Percentiles rank a stretch among this genome's conserved stretches.
Conservation (phyloP, 2,888 invertebrate species). For the Zhuqinia jingwanae region DNA sequence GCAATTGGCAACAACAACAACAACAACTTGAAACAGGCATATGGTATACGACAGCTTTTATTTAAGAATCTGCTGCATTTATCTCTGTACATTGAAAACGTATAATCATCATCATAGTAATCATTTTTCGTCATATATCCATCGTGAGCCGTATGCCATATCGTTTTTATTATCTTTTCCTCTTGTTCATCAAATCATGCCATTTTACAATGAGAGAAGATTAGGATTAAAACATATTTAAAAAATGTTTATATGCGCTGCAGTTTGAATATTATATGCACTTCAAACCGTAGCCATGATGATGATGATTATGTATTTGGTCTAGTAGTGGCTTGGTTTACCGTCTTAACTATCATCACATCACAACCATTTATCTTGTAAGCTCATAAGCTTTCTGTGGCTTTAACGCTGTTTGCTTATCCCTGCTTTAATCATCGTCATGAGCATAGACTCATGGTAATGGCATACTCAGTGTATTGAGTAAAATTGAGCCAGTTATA, state of each 20-base stretch:
- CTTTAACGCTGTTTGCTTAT: slow-evolving; percentile 23
- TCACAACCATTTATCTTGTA: too few relatives aligned
- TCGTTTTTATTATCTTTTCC: not conserved
- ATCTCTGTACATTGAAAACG: slow-evolving; percentile 6
- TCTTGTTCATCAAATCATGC: slow-evolving; percentile 29
- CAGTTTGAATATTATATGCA: too few relatives aligned
- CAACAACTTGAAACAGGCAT: not conserved
- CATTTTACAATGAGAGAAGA: not conserved
- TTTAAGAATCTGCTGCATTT: too few relatives aligned
- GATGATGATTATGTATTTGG: too few relatives aligned
- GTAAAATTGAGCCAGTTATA: slow-evolving; percentile 22
- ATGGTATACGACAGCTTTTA: slow-evolving; percentile 38
- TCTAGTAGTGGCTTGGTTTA: too few relatives aligned
- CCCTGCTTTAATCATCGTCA: slow-evolving; percentile 18
- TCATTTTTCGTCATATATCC: too few relatives aligned
- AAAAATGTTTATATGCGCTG: too few relatives aligned
- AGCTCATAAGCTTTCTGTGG: too few relatives aligned
- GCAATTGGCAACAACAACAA: not conserved
- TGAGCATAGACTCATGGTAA: not conserved
- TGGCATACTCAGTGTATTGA: too few relatives aligned
- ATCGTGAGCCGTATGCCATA: not conserved
- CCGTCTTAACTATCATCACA: too few relatives aligned
- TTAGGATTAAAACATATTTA: not conserved
- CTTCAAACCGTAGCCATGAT: too few relatives aligned
- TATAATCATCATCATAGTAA: slow-evolving; percentile 19